Percentiles rank a stretch among this genome's conserved stretches.
These are phyloP conservation scores for Hypomesus transpacificus DNA, from an alignment of 2,113 vertebrate genomes.

Conservation along the genomic window DNA sequence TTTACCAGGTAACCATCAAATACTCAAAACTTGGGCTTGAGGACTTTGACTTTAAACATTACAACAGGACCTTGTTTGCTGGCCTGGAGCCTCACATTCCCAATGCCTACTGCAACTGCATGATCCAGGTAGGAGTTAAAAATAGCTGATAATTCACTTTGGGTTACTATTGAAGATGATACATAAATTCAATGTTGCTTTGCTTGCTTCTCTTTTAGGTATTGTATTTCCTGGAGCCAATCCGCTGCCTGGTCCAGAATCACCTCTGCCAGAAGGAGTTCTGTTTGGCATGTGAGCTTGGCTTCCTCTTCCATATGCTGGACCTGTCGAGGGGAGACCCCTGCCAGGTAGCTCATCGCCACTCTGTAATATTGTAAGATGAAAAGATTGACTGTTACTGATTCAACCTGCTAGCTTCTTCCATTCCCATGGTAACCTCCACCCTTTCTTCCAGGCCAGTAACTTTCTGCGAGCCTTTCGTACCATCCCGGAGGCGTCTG, in stretches of 20 bases:
- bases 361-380: not conserved
- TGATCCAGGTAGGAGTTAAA: conserved; percentile 85
- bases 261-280: conserved; percentile 98
- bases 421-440: not conserved
- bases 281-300: conserved; percentile 94
- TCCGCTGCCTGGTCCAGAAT: conserved; percentile 94
- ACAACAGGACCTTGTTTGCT: conserved; percentile 96
- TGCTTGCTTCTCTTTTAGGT: conserved; percentile 69
- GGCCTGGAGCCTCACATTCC: conserved; percentile 98
- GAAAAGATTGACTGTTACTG: not conserved
- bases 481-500: conserved; percentile 94
- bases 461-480: conserved; percentile 97
- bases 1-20: conserved; percentile 92
- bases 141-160: not conserved
- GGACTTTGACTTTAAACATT: conserved; percentile 99
- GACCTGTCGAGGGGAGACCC: conserved; percentile 94
- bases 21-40: conserved; percentile 97
- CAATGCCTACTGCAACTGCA: conserved; percentile 99
- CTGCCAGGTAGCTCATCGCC: conserved; percentile 79
- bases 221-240: conserved; percentile 92
- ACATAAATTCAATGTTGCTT: not conserved
- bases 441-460: conserved; percentile 76
- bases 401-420: not conserved
- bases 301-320: conserved; percentile 97
- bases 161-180: not conserved